These are phyloP conservation scores for Iselma pallidipennis DNA, from an alignment of 2,888 invertebrate species.

Conservation along the genomic window DNA sequence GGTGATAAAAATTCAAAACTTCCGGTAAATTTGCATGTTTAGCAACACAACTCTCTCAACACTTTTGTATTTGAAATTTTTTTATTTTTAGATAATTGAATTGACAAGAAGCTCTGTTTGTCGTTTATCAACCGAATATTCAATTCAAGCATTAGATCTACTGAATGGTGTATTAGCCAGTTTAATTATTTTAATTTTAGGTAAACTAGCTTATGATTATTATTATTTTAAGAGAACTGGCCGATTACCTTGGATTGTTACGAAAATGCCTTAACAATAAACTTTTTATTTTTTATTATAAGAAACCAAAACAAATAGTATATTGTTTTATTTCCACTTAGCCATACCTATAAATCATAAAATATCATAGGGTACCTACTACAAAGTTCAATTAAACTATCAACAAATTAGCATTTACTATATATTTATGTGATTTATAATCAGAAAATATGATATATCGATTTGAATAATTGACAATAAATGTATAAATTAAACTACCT, in stretches of 20 bases:
- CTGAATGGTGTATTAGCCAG: constrained; percentile 70
- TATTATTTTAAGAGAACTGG: constrained; percentile 79
- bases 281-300: constrained; percentile 1
- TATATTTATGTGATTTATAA: too few species aligned
- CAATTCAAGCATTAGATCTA: constrained; percentile 71
- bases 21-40: constrained; percentile 56
- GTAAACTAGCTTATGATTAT: constrained; percentile 80
- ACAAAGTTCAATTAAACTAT: too few species aligned
- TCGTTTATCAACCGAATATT: constrained; percentile 58
- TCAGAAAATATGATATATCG: too few species aligned
- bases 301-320: too few species aligned
- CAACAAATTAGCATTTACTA: too few species aligned
- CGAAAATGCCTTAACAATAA: constrained; percentile 68
- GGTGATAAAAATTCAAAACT: constrained; percentile 66
- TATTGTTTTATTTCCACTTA: too few species aligned
- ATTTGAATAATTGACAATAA: too few species aligned
- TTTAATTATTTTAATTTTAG: constrained; percentile 71
- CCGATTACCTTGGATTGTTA: constrained; percentile 80
- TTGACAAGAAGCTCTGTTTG: constrained; percentile 73
- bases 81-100: constrained; percentile 65
- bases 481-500: too few species aligned
- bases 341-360: too few species aligned
- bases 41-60: constrained; percentile 5
- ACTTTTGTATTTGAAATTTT: constrained; percentile 9
- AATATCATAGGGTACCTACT: too few species aligned